A percentile compares a stretch with the other conserved stretches of the same genome.
These are phyloP conservation scores for Phacellophora camtschatica DNA, from an alignment of 30 jellyfish, hydroid and myxozoan genomes.

Conservation along the genomic window DNA sequence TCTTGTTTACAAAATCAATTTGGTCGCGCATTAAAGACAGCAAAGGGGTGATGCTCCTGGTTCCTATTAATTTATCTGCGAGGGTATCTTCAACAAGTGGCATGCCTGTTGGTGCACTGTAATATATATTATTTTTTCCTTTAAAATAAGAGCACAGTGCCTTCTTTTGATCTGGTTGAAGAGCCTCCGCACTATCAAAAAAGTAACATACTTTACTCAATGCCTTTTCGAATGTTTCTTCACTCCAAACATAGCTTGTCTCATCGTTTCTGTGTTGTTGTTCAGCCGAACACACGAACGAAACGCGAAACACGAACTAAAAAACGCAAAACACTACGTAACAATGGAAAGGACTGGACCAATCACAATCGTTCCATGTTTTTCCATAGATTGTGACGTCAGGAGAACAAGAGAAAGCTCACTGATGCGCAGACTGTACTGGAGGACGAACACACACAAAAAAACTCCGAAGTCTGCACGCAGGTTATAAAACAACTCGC, in stretches of 20 bases:
- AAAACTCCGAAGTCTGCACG: not conserved
- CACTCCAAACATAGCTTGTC: not conserved
- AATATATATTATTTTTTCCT: not conserved
- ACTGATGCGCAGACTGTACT: not conserved
- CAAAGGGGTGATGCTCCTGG: not conserved
- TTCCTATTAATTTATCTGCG: not conserved
- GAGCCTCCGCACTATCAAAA: not conserved
- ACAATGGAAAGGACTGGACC: not conserved
- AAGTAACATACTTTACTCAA: not conserved
- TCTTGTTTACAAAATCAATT: no score
- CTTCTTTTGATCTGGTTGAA: slow-evolving; percentile 6
- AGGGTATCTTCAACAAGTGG: not conserved
- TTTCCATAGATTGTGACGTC: not conserved
- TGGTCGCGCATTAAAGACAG: no score
- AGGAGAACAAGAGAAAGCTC: slow-evolving; percentile 3
- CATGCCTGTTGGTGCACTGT: not conserved
- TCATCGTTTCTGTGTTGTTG: not conserved
- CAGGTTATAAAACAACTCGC: no score
- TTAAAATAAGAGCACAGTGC: not conserved
- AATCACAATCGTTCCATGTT: not conserved
- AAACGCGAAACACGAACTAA: not conserved
- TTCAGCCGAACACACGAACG: not conserved
- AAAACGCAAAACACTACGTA: not conserved
- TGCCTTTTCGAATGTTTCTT: not conserved
- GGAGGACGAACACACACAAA: not conserved